Evolutionary conservation across 2,113 vertebrate genomes (phyloP).

Genomic region (Nycticorax nycticorax): DNA sequence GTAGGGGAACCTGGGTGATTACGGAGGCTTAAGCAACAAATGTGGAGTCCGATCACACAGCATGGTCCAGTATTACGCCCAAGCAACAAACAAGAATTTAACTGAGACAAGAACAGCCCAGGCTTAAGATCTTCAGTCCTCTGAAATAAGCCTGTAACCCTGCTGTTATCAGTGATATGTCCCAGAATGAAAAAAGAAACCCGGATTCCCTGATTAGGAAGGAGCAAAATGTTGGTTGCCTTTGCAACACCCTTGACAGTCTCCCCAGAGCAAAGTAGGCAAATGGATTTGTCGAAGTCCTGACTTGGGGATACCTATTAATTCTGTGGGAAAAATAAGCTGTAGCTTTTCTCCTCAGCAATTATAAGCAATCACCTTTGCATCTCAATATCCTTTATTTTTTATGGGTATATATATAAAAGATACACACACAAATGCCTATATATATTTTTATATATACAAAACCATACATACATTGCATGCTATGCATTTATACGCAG

Average conservation of each 20-base stretch:
- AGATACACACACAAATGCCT: neutral
- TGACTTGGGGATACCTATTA: neutral
- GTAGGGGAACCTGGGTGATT: neutral
- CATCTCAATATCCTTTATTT: neutral
- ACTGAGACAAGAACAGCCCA: neutral
- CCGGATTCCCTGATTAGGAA: neutral
- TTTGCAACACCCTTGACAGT: neutral
- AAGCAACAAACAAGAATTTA: neutral
- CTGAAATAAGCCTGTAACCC: neutral
- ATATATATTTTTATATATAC: neutral
- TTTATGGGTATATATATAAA: neutral
- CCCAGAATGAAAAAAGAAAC: neutral
- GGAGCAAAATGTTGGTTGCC: neutral
- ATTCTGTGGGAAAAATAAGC: neutral
- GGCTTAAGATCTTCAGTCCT: neutral
- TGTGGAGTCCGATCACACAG: neutral
- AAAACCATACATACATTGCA: neutral
- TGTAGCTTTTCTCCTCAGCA: neutral
- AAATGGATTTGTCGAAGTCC: neutral
- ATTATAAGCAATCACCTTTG: neutral
- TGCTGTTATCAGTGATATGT: neutral
- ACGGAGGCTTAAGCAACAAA: neutral
- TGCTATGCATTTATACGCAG: neutral
- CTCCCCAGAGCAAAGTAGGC: neutral
- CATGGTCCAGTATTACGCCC: neutral